Evolutionary conservation across 2,888 invertebrate species (phyloP).

Genomic region (Tachystola acroxantha): DNA sequence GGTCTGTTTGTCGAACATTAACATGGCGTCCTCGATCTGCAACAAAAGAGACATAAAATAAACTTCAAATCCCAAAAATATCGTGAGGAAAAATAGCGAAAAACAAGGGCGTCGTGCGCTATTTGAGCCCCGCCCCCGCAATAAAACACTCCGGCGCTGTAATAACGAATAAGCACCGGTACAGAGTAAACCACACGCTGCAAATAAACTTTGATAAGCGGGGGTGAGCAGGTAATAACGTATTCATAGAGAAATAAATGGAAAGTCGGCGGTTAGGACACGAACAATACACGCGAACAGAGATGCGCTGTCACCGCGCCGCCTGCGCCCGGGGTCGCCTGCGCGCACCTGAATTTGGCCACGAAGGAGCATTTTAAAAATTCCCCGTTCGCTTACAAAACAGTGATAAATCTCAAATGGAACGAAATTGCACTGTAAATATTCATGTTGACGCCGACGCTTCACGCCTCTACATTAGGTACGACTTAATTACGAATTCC

Average conservation of each 20-base stretch:
- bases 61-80: constrained; percentile 57
- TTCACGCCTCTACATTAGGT: constrained; percentile 38
- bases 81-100: constrained; percentile 57
- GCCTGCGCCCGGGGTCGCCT: constrained; percentile 31
- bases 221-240: constrained; percentile 78
- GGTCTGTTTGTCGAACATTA: constrained; percentile 99
- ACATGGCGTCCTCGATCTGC: constrained; percentile 99
- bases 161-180: constrained; percentile 78
- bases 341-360: constrained; percentile 53
- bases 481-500: constrained; percentile 59
- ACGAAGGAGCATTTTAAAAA: constrained; percentile 63
- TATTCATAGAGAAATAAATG: constrained; percentile 79
- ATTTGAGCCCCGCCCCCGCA: constrained; percentile 71
- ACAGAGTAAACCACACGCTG: constrained; percentile 77
- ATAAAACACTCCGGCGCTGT: constrained; percentile 76
- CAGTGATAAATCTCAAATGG: constrained; percentile 64
- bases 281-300: constrained; percentile 66
- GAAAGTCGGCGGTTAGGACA: constrained; percentile 76
- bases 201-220: constrained; percentile 79
- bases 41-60: constrained; percentile 77
- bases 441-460: constrained; percentile 57
- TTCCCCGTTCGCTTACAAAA: constrained; percentile 47
- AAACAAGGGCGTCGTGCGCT: constrained; percentile 68
- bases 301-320: constrained; percentile 67
- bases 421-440: constrained; percentile 69